These are phyloP conservation scores for Copidosoma floridanum DNA, from an alignment of 1,140 invertebrate species.

Conservation along the genomic window DNA sequence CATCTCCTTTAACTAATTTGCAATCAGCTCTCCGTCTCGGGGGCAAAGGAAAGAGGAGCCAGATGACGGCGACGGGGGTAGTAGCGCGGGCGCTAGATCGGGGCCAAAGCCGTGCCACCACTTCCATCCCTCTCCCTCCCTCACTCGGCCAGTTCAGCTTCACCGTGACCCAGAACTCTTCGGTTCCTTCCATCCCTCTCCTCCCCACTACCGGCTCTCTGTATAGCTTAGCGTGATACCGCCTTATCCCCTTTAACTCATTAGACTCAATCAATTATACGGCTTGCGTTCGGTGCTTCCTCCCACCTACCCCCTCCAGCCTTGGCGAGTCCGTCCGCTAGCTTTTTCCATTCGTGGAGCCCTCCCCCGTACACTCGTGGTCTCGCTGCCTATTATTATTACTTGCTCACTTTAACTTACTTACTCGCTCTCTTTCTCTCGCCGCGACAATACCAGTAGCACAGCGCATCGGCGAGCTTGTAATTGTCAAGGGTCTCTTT, in stretches of 20 bases:
- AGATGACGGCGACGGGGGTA: slow-evolving; percentile 15
- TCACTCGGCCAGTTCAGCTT: slow-evolving; percentile 37
- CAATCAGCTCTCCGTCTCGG: slow-evolving; percentile 49
- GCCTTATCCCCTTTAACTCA: slow-evolving; percentile 54
- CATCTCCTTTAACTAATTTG: slow-evolving; percentile 57
- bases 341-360: background rate
- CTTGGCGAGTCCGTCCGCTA: background rate
- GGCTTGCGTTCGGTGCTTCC: slow-evolving; percentile 34
- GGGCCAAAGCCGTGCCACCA: background rate
- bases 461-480: too few relatives aligned
- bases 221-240: slow-evolving; percentile 29
- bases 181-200: slow-evolving; percentile 40
- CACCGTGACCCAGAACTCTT: slow-evolving; percentile 52
- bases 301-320: slow-evolving; percentile 29
- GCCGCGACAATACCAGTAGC: slow-evolving; percentile 1
- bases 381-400: slow-evolving; percentile 17
- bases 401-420: background rate
- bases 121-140: slow-evolving; percentile 32
- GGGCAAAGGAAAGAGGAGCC: slow-evolving; percentile 36
- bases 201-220: background rate
- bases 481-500: too few relatives aligned
- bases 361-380: slow-evolving; percentile 8
- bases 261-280: slow-evolving; percentile 54
- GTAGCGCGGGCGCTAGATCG: background rate
- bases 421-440: slow-evolving; percentile 9